These are phyloP conservation scores for Netelia inedita DNA, from an alignment of 2,888 invertebrate species.

Conservation along the genomic window DNA sequence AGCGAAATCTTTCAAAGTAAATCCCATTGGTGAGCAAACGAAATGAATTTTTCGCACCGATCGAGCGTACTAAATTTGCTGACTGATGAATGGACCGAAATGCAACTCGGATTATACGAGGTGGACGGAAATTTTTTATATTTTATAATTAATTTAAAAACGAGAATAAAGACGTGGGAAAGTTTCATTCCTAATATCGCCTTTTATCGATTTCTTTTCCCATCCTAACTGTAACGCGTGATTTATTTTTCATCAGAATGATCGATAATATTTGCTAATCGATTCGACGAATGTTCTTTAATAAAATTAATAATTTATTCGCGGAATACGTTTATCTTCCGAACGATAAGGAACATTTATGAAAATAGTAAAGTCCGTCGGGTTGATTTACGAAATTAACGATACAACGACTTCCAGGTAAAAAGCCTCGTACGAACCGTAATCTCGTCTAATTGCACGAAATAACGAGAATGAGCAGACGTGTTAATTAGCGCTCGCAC, in stretches of 20 bases:
- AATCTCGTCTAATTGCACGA: constrained; percentile 64
- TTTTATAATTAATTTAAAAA: constrained; percentile 65
- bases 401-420: constrained; percentile 25
- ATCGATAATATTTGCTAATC: too few relatives aligned
- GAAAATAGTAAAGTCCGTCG: not conserved
- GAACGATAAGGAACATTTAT: not conserved
- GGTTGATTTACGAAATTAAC: constrained; percentile 34
- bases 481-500: constrained; percentile 65
- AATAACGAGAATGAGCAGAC: constrained; percentile 57
- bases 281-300: not conserved
- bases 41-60: constrained; percentile 36
- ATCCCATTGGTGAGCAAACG: not conserved
- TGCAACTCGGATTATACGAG: constrained; percentile 49
- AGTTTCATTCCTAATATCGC: too few relatives aligned
- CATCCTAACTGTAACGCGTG: too few relatives aligned
- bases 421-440: constrained; percentile 23
- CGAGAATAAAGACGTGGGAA: constrained; percentile 49
- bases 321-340: not conserved
- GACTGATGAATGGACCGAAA: constrained; percentile 33
- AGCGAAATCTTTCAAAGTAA: not conserved
- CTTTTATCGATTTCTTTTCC: too few relatives aligned
- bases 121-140: constrained; percentile 59
- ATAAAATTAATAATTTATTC: not conserved
- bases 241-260: too few relatives aligned
- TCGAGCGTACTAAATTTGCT: constrained; percentile 39